Evolutionary conservation across 2,113 vertebrate genomes (phyloP), one percentile per base, ranked within the genome.

Genomic region (Neogobius melanostomus): DNA sequence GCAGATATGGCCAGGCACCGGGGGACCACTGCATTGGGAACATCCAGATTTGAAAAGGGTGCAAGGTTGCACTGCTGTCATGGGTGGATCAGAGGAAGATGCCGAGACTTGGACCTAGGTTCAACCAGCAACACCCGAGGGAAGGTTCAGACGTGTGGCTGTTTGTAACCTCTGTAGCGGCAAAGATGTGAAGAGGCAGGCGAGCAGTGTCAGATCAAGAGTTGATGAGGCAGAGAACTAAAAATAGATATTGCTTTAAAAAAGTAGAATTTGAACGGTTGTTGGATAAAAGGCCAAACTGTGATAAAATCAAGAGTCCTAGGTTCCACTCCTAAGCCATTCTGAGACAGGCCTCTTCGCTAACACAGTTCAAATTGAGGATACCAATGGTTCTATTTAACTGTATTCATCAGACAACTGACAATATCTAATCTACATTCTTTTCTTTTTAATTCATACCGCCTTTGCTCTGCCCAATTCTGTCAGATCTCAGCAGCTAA

Each of bases 31-130:
- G 14, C 28, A 36, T 36, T 36, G 68, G 70, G 56, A 69, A 69
- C 65, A 43, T 76, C 70, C 21, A 65, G 65, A 71, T 69, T 77
- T 64, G 11, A 67, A 61, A 54, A 52, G 80, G 72, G 72, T 74
- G 52, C 73, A 71, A 77, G 78, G 66, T 83, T 59, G 28, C 68
- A 76, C 53, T 66, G 70, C 88, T 92, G 91, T 93, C 92, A 92
- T 87, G 71, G 82, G 77, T 82, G 91, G 91, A 90, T 92, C 90
- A 91, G 84, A 74, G 80, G 81, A 84, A 65, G 73, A 88, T 80
- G 77, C 65, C 71, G 82, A 82, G 74, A 69, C 42, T 16, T 66
- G 73, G 82, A 75, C 70, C 68, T 51, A 82, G 79, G 87, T 90
- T 91, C 85, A 91, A 52, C 60, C 11, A 51, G 56, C 36, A 48